phyloP scores from a whole-genome alignment of 2,888 invertebrate species.

The Drosophila atripex region DNA sequence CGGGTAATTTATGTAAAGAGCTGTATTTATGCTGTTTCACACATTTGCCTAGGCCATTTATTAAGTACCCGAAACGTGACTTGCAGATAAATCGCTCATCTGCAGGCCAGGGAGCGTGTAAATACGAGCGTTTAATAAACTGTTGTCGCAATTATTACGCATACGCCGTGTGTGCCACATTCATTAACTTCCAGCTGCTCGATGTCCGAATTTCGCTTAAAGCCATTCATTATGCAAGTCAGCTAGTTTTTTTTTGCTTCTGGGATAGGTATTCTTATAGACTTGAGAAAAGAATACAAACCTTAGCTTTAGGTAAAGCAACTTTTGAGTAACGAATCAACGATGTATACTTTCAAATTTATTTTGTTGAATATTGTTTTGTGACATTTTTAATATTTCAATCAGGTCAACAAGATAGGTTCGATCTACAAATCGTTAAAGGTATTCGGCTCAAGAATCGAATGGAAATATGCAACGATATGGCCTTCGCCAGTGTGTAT shows the following conservation, averaged over 20 bases:
- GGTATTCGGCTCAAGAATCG: no score
- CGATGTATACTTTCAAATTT: no score
- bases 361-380: no score
- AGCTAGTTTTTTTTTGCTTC: background rate
- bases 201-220: constrained; percentile 22
- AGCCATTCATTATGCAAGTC: constrained; percentile 11
- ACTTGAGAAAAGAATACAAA: no score
- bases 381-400: no score
- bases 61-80: constrained; percentile 59
- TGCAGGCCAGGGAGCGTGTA: constrained; percentile 22
- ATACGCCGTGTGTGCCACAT: constrained; percentile 46
- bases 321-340: no score
- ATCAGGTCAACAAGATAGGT: no score
- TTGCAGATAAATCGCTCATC: constrained; percentile 42
- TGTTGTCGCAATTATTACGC: constrained; percentile 46
- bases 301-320: background rate
- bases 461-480: no score
- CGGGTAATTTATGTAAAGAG: constrained; percentile 47
- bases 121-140: constrained; percentile 54
- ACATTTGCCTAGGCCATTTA: constrained; percentile 47
- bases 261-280: background rate
- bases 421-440: no score
- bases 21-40: constrained; percentile 46
- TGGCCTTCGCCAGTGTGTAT: no score
- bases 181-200: constrained; percentile 49